Base-by-base conservation (phyloP, 1,140 invertebrate genomes). In the Archivesica marissinica region DNA sequence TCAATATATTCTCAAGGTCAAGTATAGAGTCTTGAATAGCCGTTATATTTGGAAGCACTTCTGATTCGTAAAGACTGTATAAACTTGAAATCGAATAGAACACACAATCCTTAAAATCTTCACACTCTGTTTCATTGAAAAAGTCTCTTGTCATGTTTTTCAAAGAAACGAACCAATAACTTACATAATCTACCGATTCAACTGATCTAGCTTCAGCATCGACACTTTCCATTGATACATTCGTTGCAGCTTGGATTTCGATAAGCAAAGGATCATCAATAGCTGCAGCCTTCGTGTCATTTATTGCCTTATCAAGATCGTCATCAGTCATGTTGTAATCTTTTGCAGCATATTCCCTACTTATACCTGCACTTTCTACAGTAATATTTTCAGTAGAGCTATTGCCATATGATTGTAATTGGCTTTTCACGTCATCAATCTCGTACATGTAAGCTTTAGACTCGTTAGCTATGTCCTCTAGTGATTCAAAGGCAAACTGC, bases 271-370 rank as follows among this genome's bases (percentile, higher is more conserved):
- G 59, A 52, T 80, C 78, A 11, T 44, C 50, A 2, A 23, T 23
- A 3, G 54, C n/a, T 17, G 52, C 11, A 2, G 9, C n/a, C 4
- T 28, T 80, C 33, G 35, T 50, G 0, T 68, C 25, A 23, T 47
- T 30, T 17, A 50, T 68, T 20, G 28, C 20, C 9, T 50, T 47
- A 44, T 80, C 20, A 7, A 80, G 33, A 0, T 50, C 61, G n/a
- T 61, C 59, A 15, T 68, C 30, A 33, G 59, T 80, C 30, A 80
- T 68, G 54, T 68, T 80, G 41, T 47, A 80, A 15, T 80, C 78
- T 7, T 70, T 44, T n/a, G n/a, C 13, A n/a, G 78, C 78, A 66
- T 30, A 3, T 35, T 44, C 38, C 3, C 2, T 50, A 33, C 28
- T 52, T 64, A 80, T 68, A n/a, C 61, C 61, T 7, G 56, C 2